These are phyloP conservation scores for Limnothrissa miodon DNA, from an alignment of 2,113 vertebrate genomes.

Conservation along the genomic window DNA sequence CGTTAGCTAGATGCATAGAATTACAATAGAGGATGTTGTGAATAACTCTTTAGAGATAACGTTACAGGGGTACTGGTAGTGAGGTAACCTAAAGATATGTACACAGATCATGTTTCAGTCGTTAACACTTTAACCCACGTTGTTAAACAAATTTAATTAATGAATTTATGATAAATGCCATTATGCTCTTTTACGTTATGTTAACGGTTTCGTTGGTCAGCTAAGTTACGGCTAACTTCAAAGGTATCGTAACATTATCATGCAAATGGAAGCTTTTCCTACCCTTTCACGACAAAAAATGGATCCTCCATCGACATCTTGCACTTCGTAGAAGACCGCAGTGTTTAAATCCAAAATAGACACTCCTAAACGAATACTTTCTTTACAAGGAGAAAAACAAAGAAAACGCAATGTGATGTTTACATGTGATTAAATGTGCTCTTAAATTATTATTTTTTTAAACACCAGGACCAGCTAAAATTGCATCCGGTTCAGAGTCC, in stretches of 20 bases:
- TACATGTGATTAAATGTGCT: slow-evolving; percentile 33
- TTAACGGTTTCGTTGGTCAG: not conserved
- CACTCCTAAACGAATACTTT: not conserved
- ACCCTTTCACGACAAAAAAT: slow-evolving; percentile 98
- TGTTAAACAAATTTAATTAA: too few species aligned
- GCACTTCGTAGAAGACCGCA: slow-evolving; percentile 24
- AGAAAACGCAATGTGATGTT: slow-evolving; percentile 27
- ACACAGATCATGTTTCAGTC: too few species aligned
- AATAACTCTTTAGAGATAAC: too few species aligned
- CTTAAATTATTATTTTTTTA: not conserved
- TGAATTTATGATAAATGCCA: too few species aligned
- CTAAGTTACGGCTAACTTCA: not conserved
- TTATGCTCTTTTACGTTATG: too few species aligned
- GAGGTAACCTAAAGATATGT: too few species aligned
- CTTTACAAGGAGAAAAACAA: not conserved
- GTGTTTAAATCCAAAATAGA: slow-evolving; percentile 1
- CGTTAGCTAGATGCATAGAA: too few species aligned
- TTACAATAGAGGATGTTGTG: too few species aligned
- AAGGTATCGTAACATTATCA: not conserved
- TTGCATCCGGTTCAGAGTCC: slow-evolving; percentile 43
- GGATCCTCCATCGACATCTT: slow-evolving; percentile 97
- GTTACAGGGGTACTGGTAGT: too few species aligned
- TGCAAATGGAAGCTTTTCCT: slow-evolving; percentile 49
- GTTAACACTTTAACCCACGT: not conserved
- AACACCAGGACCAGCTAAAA: slow-evolving; percentile 33